Evolutionary conservation across 2,888 invertebrate genomes (phyloP), one percentile per base, ranked within the genome.

Genomic region (Gymnocheta viridis): DNA sequence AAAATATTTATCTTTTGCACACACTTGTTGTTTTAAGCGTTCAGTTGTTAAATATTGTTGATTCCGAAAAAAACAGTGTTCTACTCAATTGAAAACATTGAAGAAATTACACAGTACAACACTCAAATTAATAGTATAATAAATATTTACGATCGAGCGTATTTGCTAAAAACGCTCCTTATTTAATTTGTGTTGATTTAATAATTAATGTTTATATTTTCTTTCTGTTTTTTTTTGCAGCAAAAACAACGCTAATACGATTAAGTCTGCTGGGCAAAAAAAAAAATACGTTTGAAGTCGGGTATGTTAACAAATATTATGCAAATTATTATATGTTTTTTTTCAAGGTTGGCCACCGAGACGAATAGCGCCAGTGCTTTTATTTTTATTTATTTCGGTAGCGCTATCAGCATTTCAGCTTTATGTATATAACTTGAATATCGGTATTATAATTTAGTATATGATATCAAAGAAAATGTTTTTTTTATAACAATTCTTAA

Each of bases 281-380:
- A 49, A 35, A 2, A 10, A 47, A 49, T 27, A 14, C 14, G 35
- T 35, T 12, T 35, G 10, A 44, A 72, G 58, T 58, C 32, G 24
- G 72, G 70, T 58, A 44, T 58, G 41, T 80, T 67, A 72, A 73
- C 60, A 67, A 67, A 74, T 69, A 62, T 74, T 74, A 74, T 81
- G 69, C 74, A 80, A 73, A 73, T 80, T 77, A 54, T 54, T 5
- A 58, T 7, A 10, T 58, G 19, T 22, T n/a, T n/a, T n/a, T 5
- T 41, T 49, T 22, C 5, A n/a, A 41, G 5, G 2, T 4, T 5
- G n/a, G 5, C n/a, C n/a, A n/a, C n/a, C n/a, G n/a, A n/a, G n/a
- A n/a, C n/a, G n/a, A n/a, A n/a, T n/a, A n/a, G n/a, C n/a, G n/a
- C n/a, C n/a, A n/a, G n/a, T n/a, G n/a, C n/a, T n/a, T n/a, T n/a